A percentile compares a stretch with the other conserved stretches of the same genome.
phyloP scores from a whole-genome alignment of 1,140 invertebrate genomes.

The Aplysia californica region DNA sequence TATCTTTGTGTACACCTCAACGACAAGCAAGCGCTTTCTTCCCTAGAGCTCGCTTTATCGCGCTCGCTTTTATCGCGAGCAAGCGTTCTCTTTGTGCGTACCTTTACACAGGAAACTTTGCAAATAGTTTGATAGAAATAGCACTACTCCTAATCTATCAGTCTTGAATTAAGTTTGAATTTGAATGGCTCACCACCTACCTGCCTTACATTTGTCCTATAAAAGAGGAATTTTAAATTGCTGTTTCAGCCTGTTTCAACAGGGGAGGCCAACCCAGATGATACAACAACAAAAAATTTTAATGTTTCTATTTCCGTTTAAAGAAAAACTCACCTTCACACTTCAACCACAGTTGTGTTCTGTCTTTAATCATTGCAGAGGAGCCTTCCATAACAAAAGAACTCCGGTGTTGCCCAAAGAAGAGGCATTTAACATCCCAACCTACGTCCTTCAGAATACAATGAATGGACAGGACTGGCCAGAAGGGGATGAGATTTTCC shows the following conservation, averaged over 20 bases:
- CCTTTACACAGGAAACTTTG: too few relatives aligned
- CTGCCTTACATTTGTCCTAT: neutral
- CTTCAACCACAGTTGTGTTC: too few relatives aligned
- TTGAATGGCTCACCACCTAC: neutral
- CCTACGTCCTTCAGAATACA: conserved; percentile 72
- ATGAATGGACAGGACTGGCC: conserved; percentile 77
- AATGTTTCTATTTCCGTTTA: too few relatives aligned
- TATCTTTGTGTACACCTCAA: too few relatives aligned
- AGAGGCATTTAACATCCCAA: conserved; percentile 72
- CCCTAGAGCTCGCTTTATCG: too few relatives aligned
- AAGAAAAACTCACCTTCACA: too few relatives aligned
- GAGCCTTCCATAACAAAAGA: conserved; percentile 56
- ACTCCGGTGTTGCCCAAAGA: conserved; percentile 31
- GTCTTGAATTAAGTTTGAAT: too few relatives aligned
- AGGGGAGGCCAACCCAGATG: neutral
- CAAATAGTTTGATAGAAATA: too few relatives aligned
- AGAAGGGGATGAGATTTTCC: conserved; percentile 78
- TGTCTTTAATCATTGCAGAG: conserved; percentile 43
- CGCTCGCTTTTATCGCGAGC: too few relatives aligned
- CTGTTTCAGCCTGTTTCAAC: neutral
- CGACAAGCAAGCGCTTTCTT: too few relatives aligned
- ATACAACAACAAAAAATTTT: neutral
- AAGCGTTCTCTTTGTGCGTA: too few relatives aligned
- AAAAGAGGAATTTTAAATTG: neutral
- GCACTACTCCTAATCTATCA: too few relatives aligned